Base-by-base conservation (phyloP, 2,113 vertebrate genomes). In the Antennarius striatus region DNA sequence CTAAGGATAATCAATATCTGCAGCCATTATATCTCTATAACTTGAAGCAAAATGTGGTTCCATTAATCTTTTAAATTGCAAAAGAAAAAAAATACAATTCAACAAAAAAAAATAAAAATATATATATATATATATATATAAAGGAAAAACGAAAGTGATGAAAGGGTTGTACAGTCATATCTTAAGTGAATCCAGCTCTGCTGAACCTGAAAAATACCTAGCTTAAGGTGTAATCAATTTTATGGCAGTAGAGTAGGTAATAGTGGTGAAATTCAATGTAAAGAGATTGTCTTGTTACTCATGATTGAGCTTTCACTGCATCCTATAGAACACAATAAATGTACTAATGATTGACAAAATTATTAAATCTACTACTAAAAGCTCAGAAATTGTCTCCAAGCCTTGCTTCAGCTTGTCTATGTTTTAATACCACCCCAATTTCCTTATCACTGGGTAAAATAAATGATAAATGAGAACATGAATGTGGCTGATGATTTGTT, bases 401-500 rank as follows among this genome's bases (percentile, higher is more conserved):
- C 22, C 39, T 40, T 40, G 6, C 39, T 43, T 43, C 28, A 36
- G 7, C 2, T 36, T 36, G 32, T 36, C 7, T 5, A 7, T 36
- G 32, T 36, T 36, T 54, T 5, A 32, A 32, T 43, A 28, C 72
- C 59, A 28, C 55, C 58, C 49, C 78, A 67, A 68, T 60, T 82
- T 82, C 59, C 64, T 82, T 43, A 51, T 56, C 12, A 30, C 69
- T 15, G 43, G 70, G 54, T 65, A 68, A 80, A 80, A 89, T 84
- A 82, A 85, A 88, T 36, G 1, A 36, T 90, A 74, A 42, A 54
- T 64, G 66, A 68, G 75, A 84, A 86, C 83, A 47, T 82, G 85
- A 87, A 64, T 58, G 50, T 75, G 86, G 60, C 73, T 67, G 69
- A 70, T 75, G 85, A 90, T 91, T 88, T 89, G 80, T 88, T 4